Base-by-base conservation (phyloP, 2,113 vertebrate genomes). In the Mixornis gularis region DNA sequence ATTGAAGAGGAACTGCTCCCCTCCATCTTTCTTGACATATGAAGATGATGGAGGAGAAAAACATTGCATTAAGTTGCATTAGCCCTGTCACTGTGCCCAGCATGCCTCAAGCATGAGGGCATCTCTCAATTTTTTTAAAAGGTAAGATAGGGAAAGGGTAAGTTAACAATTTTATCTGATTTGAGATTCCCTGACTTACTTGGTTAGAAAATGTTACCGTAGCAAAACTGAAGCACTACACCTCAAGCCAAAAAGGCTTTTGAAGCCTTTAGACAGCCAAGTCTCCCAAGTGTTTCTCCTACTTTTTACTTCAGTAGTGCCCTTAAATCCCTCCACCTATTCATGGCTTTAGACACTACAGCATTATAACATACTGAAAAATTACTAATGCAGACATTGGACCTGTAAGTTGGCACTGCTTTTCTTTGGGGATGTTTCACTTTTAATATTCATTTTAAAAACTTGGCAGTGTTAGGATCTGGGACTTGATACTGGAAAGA, bases 21-120 rank as follows among this genome's bases (percentile, higher is more conserved):
- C 32, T 78, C 4, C 3, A 49, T 36, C 52, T 43, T 69, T 70
- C 72, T 34, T 16, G 38, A 49, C 22, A 65, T 8, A 43, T 0
- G 6, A 55, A 55, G 27, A 69, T 19, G 76, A 85, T 6, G 22
- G n/a, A 74, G n/a, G 32, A 79, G 19, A 66, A 85, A 17, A 81
- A 25, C 48, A 70, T 0, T 3, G 3, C 17, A 0, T 4, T 4
- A 38, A 56, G 34, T 6, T 79, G 30, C 13, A 25, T 36, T 1
- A 74, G 43, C 24, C 22, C 74, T 46, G 43, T 15, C 2, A 2
- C 32, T 41, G 38, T 73, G 79, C 56, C 36, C 32, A 41, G 46
- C 4, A 7, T 0, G 3, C 36, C 63, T 71, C 38, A 63, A 34
- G 25, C 12, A 49, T 14, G 43, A 48, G 9, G 21, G 25, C 30